phyloP scores from a whole-genome alignment of 2,113 vertebrate species.

The Oncorhynchus masou region DNA sequence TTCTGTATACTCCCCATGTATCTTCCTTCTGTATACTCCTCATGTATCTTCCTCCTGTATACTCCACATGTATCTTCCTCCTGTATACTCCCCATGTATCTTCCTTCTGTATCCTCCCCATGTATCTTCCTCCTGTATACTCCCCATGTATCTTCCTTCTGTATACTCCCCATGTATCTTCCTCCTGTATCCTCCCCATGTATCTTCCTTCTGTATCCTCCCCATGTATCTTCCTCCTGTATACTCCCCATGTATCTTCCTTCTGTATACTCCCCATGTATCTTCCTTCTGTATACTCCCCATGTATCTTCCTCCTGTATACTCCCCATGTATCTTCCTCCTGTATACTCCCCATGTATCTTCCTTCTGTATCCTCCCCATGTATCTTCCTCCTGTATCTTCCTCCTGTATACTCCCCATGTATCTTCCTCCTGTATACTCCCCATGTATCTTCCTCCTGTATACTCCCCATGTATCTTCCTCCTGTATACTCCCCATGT shows the following conservation, averaged over 20 bases:
- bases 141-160: no score
- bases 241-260: no score
- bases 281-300: neutral
- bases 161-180: neutral
- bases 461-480: neutral
- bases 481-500: neutral
- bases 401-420: neutral
- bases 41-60: no score
- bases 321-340: neutral
- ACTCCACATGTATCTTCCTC: neutral
- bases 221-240: neutral
- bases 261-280: no score
- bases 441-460: no score
- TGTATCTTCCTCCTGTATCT: neutral
- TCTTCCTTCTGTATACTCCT: neutral
- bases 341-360: neutral
- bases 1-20: no score
- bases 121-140: neutral
- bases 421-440: neutral
- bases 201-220: no score
- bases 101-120: no score
- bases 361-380: no score
- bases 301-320: no score
- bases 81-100: neutral
- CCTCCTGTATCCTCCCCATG: neutral